Base-by-base conservation (phyloP, 2,113 vertebrate genomes). In the Sitta europaea region DNA sequence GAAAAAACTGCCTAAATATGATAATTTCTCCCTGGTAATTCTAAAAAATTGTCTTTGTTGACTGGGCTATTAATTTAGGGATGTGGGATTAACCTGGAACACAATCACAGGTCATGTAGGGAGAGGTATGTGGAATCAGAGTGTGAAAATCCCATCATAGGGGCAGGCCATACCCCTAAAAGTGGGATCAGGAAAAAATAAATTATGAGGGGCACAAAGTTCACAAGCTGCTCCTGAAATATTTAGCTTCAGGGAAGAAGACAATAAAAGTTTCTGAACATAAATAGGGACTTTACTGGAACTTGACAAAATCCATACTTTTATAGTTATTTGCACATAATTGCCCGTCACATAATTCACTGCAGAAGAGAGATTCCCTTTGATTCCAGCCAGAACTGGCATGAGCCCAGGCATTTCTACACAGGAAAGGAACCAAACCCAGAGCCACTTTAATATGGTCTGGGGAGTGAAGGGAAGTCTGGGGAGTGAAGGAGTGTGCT, bases 321-420 rank as follows among this genome's bases (percentile, higher is more conserved):
- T 66, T 76, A 77, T n/a, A 90, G 90, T 83, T 95, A 94, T 90
- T 94, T 93, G 63, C 72, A 77, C 72, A 66, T 90, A 92, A 95
- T 94, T 93, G 78, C 88, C 63, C 2, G 1, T 90, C 92, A 86
- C 82, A 88, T 93, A 95, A 90, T 90, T 95, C 76, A 90, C 72
- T 84, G 72, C 86, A 92, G 88, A 88, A 77, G 45, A 95, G 93
- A 93, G 79, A 96, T 88, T 96, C 90, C 79, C 72, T 97, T 96
- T 92, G 88, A 94, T 88, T 96, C 65, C 68, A 90, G 81, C 11
- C 74, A 90, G 58, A 85, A 79, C 42, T 96, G 91, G 86, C 23
- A 0, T 14, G 16, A 78, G 53, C 84, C 87, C 94, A 96, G 74
- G 63, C 35, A 2, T 79, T 96, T 88, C 74, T 80, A 50, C 57